Evolutionary conservation across 2,888 invertebrate genomes (phyloP).

Genomic region (Nephrocerus scutellatus): DNA sequence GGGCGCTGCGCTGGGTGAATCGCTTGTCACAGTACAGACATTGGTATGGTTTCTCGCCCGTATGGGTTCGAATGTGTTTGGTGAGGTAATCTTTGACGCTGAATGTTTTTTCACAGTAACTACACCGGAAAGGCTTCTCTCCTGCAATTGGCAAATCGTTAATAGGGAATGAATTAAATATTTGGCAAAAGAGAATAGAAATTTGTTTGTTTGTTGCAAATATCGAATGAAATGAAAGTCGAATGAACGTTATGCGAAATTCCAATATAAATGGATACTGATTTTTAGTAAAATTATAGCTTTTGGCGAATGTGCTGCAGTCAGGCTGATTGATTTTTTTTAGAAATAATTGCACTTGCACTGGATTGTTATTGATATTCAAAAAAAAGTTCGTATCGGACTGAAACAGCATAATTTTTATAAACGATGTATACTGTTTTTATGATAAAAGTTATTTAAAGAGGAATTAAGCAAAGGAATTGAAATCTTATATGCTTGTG

Average conservation of each 20-base stretch:
- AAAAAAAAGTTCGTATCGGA: too few relatives aligned
- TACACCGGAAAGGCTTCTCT: slow-evolving; percentile 44
- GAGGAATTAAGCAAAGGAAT: too few relatives aligned
- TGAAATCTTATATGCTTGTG: too few relatives aligned
- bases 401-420: too few relatives aligned
- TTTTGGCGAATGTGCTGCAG: background rate
- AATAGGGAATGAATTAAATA: slow-evolving; percentile 1
- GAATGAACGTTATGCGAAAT: background rate
- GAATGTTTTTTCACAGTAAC: slow-evolving; percentile 44
- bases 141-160: slow-evolving; percentile 29
- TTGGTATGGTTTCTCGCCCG: slow-evolving; percentile 45
- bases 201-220: background rate
- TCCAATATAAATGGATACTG: background rate
- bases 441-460: too few relatives aligned
- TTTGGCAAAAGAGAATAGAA: background rate
- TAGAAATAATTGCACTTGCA: too few relatives aligned
- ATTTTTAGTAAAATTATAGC: background rate
- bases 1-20: slow-evolving; percentile 44
- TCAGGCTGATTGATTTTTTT: slow-evolving; percentile 14
- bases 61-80: slow-evolving; percentile 46
- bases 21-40: slow-evolving; percentile 45
- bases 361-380: too few relatives aligned
- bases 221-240: background rate
- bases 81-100: slow-evolving; percentile 47
- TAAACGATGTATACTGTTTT: too few relatives aligned